These are phyloP conservation scores for Lithobates sylvaticus DNA, from an alignment of 2,797 vertebrate species.

Conservation along the genomic window DNA sequence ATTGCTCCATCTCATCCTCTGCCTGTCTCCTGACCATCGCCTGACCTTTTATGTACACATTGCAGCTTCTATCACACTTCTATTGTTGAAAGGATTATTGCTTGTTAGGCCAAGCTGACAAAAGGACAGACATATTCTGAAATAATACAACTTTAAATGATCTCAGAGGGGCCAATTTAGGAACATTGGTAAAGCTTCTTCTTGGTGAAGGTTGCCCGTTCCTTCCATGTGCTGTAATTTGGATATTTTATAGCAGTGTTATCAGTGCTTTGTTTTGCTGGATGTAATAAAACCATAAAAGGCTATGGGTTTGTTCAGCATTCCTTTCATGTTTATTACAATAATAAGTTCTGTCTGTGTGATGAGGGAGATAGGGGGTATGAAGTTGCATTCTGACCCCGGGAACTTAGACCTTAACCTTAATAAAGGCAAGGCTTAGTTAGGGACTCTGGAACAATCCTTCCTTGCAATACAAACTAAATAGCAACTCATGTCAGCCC, in stretches of 20 bases:
- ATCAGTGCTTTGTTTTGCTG: neutral
- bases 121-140: slow-evolving; percentile 25
- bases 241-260: slow-evolving; percentile 3
- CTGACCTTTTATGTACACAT: slow-evolving; percentile 46
- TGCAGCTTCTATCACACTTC: slow-evolving; percentile 33
- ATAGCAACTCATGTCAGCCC: no score
- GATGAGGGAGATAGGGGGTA: no score
- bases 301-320: neutral
- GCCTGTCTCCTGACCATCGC: slow-evolving; percentile 18
- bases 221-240: neutral
- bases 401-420: no score
- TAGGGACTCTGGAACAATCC: no score
- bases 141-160: slow-evolving; percentile 38
- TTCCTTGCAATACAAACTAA: no score
- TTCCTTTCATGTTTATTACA: neutral
- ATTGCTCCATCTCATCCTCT: slow-evolving; percentile 28
- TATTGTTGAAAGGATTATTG: slow-evolving; percentile 44
- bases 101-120: slow-evolving; percentile 50
- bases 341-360: no score
- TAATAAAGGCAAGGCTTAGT: no score
- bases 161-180: slow-evolving; percentile 51
- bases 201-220: neutral
- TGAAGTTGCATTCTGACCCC: no score
- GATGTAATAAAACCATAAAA: neutral
- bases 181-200: slow-evolving; percentile 2